Conservation (phyloP, 2,888 invertebrate species). For the Onthophagus sagittarius region DNA sequence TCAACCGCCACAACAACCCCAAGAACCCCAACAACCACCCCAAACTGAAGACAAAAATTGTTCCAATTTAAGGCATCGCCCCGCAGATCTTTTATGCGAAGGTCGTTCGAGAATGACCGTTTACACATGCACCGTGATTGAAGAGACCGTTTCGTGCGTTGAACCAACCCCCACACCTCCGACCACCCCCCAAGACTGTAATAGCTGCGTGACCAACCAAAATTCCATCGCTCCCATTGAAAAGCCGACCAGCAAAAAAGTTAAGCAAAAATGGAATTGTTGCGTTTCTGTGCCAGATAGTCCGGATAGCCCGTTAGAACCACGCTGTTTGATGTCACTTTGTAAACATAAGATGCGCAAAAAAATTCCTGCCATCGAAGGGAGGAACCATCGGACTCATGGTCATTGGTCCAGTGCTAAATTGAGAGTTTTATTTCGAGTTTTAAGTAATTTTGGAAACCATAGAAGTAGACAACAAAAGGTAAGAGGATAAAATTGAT, state of each 20-base stretch:
- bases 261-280: conserved; percentile 57
- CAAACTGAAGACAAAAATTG: conserved; percentile 19
- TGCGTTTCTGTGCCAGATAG: conserved; percentile 58
- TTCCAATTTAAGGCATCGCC: conserved; percentile 35
- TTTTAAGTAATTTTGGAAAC: conserved; percentile 37
- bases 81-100: conserved; percentile 48
- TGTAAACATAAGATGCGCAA: conserved; percentile 40
- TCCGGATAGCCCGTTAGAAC: conserved; percentile 52
- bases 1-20: conserved; percentile 45
- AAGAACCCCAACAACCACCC: conserved; percentile 37
- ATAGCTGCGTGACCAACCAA: conserved; percentile 37
- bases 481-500: conserved; percentile 1
- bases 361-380: conserved; percentile 32
- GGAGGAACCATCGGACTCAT: conserved; percentile 38
- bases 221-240: conserved; percentile 40
- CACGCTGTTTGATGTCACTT: conserved; percentile 44
- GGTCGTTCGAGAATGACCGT: conserved; percentile 41
- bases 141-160: conserved; percentile 48
- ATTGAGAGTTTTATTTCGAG: conserved; percentile 46
- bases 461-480: conserved; percentile 26
- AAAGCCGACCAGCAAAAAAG: conserved; percentile 33
- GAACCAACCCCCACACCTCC: conserved; percentile 52
- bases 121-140: conserved; percentile 53
- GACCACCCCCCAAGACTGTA: conserved; percentile 45
- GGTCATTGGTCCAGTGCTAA: conserved; percentile 49